Evolutionary conservation across 1,140 invertebrate genomes (phyloP).

Genomic region (Hypothenemus hampei): DNA sequence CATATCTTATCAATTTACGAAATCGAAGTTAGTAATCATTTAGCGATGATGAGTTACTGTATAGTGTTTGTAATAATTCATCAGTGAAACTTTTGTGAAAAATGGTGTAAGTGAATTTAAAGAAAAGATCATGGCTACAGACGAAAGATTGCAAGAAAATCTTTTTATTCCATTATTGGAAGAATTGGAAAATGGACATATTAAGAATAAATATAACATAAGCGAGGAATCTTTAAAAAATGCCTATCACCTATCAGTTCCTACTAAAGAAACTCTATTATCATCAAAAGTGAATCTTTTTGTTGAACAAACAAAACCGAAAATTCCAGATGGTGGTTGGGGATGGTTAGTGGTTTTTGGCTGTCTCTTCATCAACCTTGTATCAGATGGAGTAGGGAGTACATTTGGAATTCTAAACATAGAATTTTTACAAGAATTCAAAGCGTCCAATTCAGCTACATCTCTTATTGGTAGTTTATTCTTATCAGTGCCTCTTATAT

Average conservation of each 20-base stretch:
- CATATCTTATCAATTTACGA: too few relatives aligned
- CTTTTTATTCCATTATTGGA: too few relatives aligned
- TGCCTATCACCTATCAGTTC: constrained; percentile 13
- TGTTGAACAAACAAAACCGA: constrained; percentile 43
- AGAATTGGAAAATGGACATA: background rate
- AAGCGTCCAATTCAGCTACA: constrained; percentile 73
- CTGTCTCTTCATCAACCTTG: constrained; percentile 80
- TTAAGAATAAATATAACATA: background rate
- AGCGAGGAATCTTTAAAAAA: constrained; percentile 10
- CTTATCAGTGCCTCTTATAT: constrained; percentile 79
- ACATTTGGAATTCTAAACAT: constrained; percentile 88
- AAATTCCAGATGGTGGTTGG: constrained; percentile 67
- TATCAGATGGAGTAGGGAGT: constrained; percentile 89
- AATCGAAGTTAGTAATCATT: too few relatives aligned
- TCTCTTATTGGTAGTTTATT: constrained; percentile 85
- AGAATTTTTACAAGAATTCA: constrained; percentile 79
- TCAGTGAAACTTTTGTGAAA: too few relatives aligned
- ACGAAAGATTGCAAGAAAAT: too few relatives aligned
- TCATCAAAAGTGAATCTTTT: constrained; percentile 24
- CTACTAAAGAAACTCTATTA: constrained; percentile 26
- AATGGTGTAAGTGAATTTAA: too few relatives aligned
- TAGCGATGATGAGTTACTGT: too few relatives aligned
- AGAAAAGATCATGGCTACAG: too few relatives aligned
- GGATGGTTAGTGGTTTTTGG: constrained; percentile 86
- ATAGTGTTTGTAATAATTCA: too few relatives aligned